Base-by-base conservation (phyloP, 2,888 invertebrate species). In the Dynastes maya region DNA sequence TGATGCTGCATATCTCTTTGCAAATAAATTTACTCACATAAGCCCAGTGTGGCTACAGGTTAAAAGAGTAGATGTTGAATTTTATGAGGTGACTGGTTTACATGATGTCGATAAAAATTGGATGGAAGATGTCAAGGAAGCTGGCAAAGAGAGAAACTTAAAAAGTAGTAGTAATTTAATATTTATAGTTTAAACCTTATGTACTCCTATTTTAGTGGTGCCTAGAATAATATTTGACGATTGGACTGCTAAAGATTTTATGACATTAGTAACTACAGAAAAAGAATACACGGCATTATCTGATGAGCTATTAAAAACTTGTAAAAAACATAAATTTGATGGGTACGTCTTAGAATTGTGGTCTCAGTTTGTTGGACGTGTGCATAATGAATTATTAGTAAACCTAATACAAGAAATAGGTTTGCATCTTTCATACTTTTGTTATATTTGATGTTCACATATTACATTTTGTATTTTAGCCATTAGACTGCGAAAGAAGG, bases 1-100 rank as follows among this genome's bases (percentile, higher is more conserved):
- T 89, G 96, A 97, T 88, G 92, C 98, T 70, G 96, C 98, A 0
- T 97, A 97, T 89, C 92, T 91, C 77, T 98, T 98, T 91, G 95
- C 93, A 9, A 92, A 94, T 63, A 98, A 98, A 88, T 96, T 98
- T 84, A 94, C 95, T 72, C 95, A 95, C 85, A 92, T 98, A 32
- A 96, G 98, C 0, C 98, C 98, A 0, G 98, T 98, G 0, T 99
- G 98, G 98, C 91, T 98, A 45, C 97, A 98, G 89, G 89, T 98
- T 13, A 92, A 92, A 79, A 90, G 94, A 55, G 92, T 92, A 78
- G 91, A 90, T 16, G 89, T 90, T 1, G 90, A 91, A 78, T 91
- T 91, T 27, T 95, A 94, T 86, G 91, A 92, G 71, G 88, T 96
- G 72, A 91, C 92, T 0, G 95, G 95, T 0, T 90, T 92, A 0